These are phyloP conservation scores for Chloebia gouldiae DNA, from an alignment of 2,113 vertebrate species.

Conservation along the genomic window DNA sequence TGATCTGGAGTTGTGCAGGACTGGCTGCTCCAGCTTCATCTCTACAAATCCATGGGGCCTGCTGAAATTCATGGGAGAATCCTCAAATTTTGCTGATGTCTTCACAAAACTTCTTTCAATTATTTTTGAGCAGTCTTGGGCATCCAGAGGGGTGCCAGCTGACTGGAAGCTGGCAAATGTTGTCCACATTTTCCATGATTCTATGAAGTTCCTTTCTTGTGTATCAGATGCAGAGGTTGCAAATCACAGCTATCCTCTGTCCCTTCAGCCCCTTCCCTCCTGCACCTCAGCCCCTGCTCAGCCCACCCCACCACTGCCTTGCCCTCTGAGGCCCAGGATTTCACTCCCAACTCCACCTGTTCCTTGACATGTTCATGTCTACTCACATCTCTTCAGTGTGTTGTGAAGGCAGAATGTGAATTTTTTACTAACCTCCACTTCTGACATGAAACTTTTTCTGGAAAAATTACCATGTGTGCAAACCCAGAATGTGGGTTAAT, in stretches of 20 bases:
- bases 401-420: not conserved
- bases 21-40: not conserved
- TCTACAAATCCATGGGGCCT: not conserved
- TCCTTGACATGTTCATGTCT: not conserved
- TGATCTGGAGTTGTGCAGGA: not conserved
- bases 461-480: not conserved
- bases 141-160: not conserved
- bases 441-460: not conserved
- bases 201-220: not conserved
- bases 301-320: not conserved
- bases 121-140: not conserved
- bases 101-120: not conserved
- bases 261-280: not conserved
- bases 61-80: not conserved
- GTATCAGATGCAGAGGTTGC: not conserved
- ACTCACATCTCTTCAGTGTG: not conserved
- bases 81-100: not conserved
- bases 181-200: rapidly evolving
- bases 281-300: not conserved
- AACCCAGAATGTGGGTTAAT: not conserved
- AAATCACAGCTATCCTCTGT: not conserved
- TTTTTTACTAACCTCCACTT: not conserved
- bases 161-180: not conserved
- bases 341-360: not conserved
- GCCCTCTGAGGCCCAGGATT: not conserved